These are phyloP conservation scores for Tiaroga cobitis DNA, from an alignment of 2,797 vertebrate genomes.

Conservation along the genomic window DNA sequence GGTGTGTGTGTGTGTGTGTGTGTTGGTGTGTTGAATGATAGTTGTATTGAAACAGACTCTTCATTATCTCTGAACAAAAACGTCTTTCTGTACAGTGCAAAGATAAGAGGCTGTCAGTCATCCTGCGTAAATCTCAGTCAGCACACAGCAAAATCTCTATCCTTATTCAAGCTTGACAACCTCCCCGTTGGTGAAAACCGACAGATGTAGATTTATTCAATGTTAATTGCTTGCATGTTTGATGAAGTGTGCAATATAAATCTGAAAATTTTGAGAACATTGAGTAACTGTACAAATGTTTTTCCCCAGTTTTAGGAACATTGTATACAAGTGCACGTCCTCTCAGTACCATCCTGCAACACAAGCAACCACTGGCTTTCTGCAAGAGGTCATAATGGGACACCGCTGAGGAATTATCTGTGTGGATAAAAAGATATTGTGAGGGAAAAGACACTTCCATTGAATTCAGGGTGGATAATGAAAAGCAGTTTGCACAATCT, in stretches of 20 bases:
- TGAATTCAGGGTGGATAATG: conserved; percentile 14
- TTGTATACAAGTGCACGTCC: neutral
- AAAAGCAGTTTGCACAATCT: conserved; percentile 16
- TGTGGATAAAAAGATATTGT: neutral
- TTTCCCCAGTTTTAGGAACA: neutral
- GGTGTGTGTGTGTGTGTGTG: neutral
- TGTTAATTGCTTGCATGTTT: conserved; percentile 14
- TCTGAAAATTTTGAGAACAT: neutral
- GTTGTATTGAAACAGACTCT: conserved; percentile 4
- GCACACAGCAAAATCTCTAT: conserved; percentile 10
- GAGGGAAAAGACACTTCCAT: conserved; percentile 2
- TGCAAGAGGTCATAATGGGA: neutral
- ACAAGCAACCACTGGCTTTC: conserved; percentile 6
- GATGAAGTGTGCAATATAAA: neutral
- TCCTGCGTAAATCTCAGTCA: conserved; percentile 1
- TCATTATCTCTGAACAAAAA: conserved; percentile 30
- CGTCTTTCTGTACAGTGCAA: neutral
- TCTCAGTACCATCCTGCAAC: neutral
- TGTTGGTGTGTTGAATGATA: neutral
- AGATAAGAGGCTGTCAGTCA: conserved; percentile 36
- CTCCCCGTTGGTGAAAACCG: neutral
- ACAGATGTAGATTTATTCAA: conserved; percentile 13
- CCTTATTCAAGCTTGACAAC: conserved; percentile 15
- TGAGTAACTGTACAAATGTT: neutral
- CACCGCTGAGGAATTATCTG: conserved; percentile 7